phyloP scores from a whole-genome alignment of 2,797 vertebrate species.

The Microcaecilia unicolor region DNA sequence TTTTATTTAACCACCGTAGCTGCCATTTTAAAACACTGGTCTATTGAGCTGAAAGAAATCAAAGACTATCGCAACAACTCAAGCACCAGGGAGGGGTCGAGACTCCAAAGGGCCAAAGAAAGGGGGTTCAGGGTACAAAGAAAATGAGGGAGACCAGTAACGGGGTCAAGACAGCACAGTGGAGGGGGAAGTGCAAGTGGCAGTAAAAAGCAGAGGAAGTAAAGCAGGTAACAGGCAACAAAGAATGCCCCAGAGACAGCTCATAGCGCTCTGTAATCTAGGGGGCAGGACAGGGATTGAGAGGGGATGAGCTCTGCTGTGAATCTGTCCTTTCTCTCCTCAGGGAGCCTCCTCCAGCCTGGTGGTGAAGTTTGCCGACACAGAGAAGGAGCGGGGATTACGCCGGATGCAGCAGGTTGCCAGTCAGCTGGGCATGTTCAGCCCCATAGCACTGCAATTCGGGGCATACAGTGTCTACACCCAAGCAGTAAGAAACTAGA shows the following conservation, averaged over 20 bases:
- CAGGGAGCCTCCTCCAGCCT: constrained; percentile 89
- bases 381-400: constrained; percentile 84
- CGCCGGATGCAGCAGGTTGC: constrained; percentile 91
- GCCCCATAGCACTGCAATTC: constrained; percentile 85
- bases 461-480: constrained; percentile 90
- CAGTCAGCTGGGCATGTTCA: constrained; percentile 85
- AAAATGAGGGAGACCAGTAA: background rate
- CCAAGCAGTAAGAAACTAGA: constrained; percentile 69
- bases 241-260: too few species aligned
- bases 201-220: background rate
- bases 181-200: background rate
- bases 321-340: too few species aligned
- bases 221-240: background rate
- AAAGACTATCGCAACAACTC: too few species aligned
- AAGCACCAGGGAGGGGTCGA: background rate
- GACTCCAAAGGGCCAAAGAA: background rate
- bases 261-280: background rate
- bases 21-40: too few species aligned
- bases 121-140: background rate
- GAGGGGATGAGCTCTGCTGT: too few species aligned
- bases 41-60: too few species aligned
- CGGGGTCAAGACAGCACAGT: background rate
- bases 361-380: constrained; percentile 93
- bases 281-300: background rate
- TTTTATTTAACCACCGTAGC: too few species aligned